Base-by-base conservation (phyloP, 2,888 invertebrate genomes). In the Leptodirus hochenwartii region DNA sequence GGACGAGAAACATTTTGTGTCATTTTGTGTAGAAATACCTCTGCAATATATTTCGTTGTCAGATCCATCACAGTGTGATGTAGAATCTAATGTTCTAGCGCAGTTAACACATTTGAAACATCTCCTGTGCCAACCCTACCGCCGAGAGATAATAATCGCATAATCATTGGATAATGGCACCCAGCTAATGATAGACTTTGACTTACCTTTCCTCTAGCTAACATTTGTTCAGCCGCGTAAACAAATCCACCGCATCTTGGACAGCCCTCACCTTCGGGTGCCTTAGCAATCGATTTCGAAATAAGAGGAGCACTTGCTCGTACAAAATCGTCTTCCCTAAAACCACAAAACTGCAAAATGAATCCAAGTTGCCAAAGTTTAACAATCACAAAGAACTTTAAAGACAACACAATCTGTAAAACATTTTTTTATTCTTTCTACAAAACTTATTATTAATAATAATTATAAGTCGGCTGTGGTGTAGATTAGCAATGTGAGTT, bases 221-320 rank as follows among this genome's bases (percentile, higher is more conserved):
- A 64, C 84, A 85, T 85, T 61, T 85, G 82, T 59, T 88, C 87
- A 35, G 87, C 87, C 38, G 82, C 82, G 57, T 85, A 88, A 31
- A 87, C 87, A 51, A 59, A 82, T 39, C 85, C 84, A 39, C 85
- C 85, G 53, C 85, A 87, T 45, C 85, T 66, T 16, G 85, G 87
- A 49, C 87, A 87, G 37, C 84, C 85, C 56, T 81, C 68, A 30
- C 84, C 84, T 43, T 78, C 77, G 22, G 80, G 80, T 29, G 84
- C 82, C 58, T 73, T 78, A 16, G 79, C 78, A 50, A 79, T 77
- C 37, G 65, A 62, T 43, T 74, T 69, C 20, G 79, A 40, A 14
- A 51, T 33, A 14, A 54, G 40, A 14, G 51, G 51, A 29, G n/a
- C n/a, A n/a, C n/a, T n/a, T n/a, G n/a, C 53, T 53, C 38, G n/a